These are phyloP conservation scores for Holothuria leucospilota DNA, from an alignment of 53 echinoderm and acorn worm genomes.

Conservation along the genomic window DNA sequence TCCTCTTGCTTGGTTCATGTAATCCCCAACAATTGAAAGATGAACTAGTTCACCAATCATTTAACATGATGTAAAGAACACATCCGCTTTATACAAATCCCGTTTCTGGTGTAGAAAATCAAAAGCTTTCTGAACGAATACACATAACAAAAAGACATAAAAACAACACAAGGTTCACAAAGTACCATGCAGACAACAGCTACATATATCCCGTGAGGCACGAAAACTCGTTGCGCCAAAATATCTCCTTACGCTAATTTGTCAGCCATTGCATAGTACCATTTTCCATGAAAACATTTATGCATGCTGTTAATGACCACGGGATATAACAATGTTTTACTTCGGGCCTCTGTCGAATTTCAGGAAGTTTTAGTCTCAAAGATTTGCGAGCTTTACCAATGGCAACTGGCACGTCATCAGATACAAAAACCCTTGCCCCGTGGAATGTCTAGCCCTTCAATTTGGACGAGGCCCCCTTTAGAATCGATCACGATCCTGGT, in stretches of 20 bases:
- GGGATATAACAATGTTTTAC: not conserved
- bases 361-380: not conserved
- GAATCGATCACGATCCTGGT: not conserved
- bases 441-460: not conserved
- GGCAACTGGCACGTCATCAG: not conserved
- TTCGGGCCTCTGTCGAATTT: not conserved
- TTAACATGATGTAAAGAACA: not conserved
- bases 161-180: not conserved
- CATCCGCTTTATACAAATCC: too few relatives aligned
- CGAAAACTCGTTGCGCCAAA: not conserved
- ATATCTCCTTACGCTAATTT: not conserved
- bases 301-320: not conserved
- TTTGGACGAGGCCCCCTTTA: not conserved
- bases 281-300: not conserved
- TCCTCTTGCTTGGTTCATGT: constrained; percentile 27
- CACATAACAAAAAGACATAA: not conserved
- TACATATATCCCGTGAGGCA: not conserved
- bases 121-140: not conserved
- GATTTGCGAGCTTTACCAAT: not conserved
- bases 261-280: not conserved
- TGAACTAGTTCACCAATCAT: constrained; percentile 11
- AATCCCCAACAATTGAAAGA: constrained; percentile 24
- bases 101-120: not conserved
- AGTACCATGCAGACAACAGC: not conserved
- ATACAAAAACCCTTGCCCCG: not conserved